These are phyloP conservation scores for Drosophila auraria DNA, from an alignment of 1,140 invertebrate genomes.

Conservation along the genomic window DNA sequence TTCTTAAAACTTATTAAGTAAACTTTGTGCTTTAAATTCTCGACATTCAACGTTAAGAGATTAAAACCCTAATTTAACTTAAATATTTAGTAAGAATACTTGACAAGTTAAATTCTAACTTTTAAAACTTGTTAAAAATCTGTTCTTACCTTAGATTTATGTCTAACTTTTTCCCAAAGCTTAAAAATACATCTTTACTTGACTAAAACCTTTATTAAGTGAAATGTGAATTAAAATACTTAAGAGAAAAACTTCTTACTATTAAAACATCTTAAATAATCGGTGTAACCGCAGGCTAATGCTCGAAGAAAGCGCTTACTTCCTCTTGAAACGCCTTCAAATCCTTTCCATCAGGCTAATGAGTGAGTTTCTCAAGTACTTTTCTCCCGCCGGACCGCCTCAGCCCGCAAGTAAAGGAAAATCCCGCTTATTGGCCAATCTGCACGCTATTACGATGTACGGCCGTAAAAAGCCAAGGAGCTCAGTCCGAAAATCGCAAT, in stretches of 20 bases:
- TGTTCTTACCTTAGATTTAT: neutral
- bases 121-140: no score
- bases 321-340: neutral
- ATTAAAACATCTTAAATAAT: neutral
- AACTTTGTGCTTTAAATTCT: neutral
- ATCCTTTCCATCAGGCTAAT: constrained; percentile 34
- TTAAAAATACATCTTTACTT: neutral
- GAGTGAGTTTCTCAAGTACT: constrained; percentile 27
- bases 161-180: neutral
- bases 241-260: neutral
- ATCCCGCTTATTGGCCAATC: constrained; percentile 48
- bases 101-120: neutral
- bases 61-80: neutral
- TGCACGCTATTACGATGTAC: constrained; percentile 60
- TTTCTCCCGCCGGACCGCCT: neutral
- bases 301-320: neutral
- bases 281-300: neutral
- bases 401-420: constrained; percentile 1
- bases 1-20: no score
- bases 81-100: neutral
- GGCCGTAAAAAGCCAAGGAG: constrained; percentile 55
- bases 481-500: constrained; percentile 46
- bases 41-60: neutral
- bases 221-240: neutral
- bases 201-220: neutral